Evolutionary conservation across 2,113 vertebrate species (phyloP).

Genomic region (Carollia perspicillata): DNA sequence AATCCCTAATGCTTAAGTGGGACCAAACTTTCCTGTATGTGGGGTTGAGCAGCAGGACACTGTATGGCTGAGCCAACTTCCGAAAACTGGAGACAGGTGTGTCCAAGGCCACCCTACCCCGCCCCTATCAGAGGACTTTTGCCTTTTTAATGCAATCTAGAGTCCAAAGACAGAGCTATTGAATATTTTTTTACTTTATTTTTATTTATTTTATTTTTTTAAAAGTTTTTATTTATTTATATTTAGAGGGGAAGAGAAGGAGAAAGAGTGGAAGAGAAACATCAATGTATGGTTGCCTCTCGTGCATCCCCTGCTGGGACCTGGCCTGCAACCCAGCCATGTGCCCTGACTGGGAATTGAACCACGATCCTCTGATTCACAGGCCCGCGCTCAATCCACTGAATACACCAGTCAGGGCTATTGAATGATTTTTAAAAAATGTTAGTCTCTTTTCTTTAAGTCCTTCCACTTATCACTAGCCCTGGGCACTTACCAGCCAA

Average conservation of each 20-base stretch:
- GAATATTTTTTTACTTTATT: neutral
- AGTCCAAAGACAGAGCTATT: neutral
- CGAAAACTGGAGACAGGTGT: neutral
- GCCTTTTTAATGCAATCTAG: neutral
- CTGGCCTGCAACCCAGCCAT: too few relatives aligned
- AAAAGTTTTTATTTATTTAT: too few relatives aligned
- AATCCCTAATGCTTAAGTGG: neutral
- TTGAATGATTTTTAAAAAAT: neutral
- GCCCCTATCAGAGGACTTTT: neutral
- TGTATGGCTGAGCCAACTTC: neutral
- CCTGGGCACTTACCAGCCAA: neutral
- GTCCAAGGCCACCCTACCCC: neutral
- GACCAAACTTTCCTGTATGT: neutral
- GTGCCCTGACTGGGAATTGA: too few relatives aligned
- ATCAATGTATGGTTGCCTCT: too few relatives aligned
- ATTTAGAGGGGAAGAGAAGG: too few relatives aligned
- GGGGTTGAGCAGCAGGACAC: accelerated
- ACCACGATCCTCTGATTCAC: too few relatives aligned
- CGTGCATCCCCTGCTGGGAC: too few relatives aligned
- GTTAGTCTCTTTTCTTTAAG: neutral
- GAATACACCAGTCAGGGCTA: neutral
- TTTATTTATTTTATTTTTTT: too few relatives aligned
- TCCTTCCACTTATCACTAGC: neutral
- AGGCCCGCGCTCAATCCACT: too few relatives aligned
- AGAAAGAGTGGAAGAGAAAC: too few relatives aligned